A percentile compares a stretch with the other conserved stretches of the same genome.
Evolutionary conservation across 1,140 invertebrate genomes (phyloP).

Genomic region (Drosophila pseudoananassae): DNA sequence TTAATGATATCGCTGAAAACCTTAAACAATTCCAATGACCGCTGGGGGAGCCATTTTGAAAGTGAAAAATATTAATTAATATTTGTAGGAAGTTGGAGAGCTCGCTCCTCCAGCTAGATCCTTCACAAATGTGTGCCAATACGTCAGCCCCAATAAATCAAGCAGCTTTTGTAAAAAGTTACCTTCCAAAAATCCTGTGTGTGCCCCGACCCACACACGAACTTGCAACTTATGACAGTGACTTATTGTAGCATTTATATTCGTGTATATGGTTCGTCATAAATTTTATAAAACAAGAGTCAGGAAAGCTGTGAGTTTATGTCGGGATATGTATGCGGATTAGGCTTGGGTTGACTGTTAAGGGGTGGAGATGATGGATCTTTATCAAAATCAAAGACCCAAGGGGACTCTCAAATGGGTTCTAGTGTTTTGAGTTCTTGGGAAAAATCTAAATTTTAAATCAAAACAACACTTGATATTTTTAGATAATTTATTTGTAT

Average conservation of each 20-base stretch:
- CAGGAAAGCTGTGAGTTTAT: slow-evolving; percentile 10
- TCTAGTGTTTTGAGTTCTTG: background rate
- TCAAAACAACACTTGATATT: background rate
- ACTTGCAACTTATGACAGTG: slow-evolving; percentile 59
- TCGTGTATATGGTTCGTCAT: slow-evolving; percentile 47
- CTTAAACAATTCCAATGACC: slow-evolving; percentile 24
- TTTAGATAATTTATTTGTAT: background rate
- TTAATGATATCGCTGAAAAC: slow-evolving; percentile 55
- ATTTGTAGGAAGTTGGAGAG: slow-evolving; percentile 10
- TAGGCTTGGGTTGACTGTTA: slow-evolving; percentile 1
- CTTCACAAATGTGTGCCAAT: slow-evolving; percentile 40
- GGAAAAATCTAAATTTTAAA: background rate
- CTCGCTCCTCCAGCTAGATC: background rate
- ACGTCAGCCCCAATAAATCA: slow-evolving; percentile 62
- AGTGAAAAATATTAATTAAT: slow-evolving; percentile 43
- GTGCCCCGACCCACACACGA: slow-evolving; percentile 14
- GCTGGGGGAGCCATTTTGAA: slow-evolving; percentile 46
- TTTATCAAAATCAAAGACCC: slow-evolving; percentile 8
- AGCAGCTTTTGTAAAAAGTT: slow-evolving; percentile 54
- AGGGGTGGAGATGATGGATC: slow-evolving; percentile 6
- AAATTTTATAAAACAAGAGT: slow-evolving; percentile 48
- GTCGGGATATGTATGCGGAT: background rate
- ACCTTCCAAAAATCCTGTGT: slow-evolving; percentile 52
- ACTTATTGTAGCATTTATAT: slow-evolving; percentile 62
- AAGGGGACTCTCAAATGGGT: background rate